A percentile compares a stretch with the other conserved stretches of the same genome.
These are phyloP conservation scores for Scylla paramamosain DNA, from an alignment of 1,140 invertebrate species.

Conservation along the genomic window DNA sequence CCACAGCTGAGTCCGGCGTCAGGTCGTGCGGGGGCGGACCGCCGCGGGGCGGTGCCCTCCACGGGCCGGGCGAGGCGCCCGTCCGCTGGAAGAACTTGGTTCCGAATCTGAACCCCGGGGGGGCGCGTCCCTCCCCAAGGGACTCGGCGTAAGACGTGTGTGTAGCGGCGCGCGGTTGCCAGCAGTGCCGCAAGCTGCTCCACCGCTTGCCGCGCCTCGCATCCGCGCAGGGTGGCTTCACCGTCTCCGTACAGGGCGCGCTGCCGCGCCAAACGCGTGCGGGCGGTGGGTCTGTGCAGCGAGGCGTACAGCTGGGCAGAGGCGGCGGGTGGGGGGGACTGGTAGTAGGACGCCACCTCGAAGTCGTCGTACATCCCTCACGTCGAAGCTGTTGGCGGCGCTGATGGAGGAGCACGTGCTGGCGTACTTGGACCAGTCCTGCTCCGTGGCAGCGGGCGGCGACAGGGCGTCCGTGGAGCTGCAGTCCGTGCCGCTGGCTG, in stretches of 20 bases:
- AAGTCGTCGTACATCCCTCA: constrained; percentile 75
- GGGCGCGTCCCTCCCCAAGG: background rate
- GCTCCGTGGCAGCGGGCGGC: constrained; percentile 54
- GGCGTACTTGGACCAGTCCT: constrained; percentile 75
- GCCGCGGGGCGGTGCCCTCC: constrained; percentile 35
- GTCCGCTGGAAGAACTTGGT: constrained; percentile 52
- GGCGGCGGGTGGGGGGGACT: constrained; percentile 68
- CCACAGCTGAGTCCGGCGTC: constrained; percentile 71
- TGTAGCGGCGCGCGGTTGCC: constrained; percentile 33
- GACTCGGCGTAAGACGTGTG: constrained; percentile 33
- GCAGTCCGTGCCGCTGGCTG: constrained; percentile 61
- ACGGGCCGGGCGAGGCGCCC: background rate
- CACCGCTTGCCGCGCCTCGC: constrained; percentile 60
- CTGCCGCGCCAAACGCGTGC: constrained; percentile 49
- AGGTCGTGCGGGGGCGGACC: constrained; percentile 59
- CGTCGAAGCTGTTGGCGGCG: constrained; percentile 74
- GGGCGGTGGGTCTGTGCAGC: constrained; percentile 49
- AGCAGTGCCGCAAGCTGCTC: constrained; percentile 68
- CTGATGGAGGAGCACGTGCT: constrained; percentile 76
- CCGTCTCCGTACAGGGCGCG: constrained; percentile 51
- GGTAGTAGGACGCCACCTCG: constrained; percentile 75
- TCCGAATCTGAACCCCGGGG: constrained; percentile 58
- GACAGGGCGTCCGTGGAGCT: constrained; percentile 73
- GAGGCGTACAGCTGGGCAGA: constrained; percentile 72
- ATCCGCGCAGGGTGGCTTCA: constrained; percentile 39